Conservation (phyloP, 2,113 vertebrate species). For the Pituophis catenifer region DNA sequence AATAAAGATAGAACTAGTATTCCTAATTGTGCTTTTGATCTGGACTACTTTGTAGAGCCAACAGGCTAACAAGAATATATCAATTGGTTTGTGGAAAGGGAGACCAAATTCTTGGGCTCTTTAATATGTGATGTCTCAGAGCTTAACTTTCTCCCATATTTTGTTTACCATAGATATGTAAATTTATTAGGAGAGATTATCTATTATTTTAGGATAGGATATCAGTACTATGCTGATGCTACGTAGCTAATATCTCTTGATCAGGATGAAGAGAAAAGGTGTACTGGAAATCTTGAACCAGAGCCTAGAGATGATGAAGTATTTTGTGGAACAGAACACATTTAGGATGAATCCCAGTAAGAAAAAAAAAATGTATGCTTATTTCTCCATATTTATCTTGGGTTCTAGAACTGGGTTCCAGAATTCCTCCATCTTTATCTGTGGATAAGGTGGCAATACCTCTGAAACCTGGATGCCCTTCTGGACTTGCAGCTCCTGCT, state of each 20-base stretch:
- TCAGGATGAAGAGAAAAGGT: not conserved
- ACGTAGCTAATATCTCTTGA: not conserved
- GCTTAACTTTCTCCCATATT: not conserved
- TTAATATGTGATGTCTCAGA: not conserved
- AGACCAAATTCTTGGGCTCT: not conserved
- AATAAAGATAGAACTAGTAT: not conserved
- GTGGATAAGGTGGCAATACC: not conserved
- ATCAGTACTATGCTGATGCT: not conserved
- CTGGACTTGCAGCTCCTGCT: not conserved
- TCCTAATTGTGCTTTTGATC: not conserved
- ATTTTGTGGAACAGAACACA: not conserved
- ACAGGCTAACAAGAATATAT: not conserved
- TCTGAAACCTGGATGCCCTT: not conserved
- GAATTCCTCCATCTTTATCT: not conserved
- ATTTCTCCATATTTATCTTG: not conserved
- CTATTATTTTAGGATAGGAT: not conserved
- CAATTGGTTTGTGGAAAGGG: not conserved
- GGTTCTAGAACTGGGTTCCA: not conserved
- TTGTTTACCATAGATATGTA: not conserved
- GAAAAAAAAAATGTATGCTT: not conserved
- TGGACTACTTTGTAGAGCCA: not conserved
- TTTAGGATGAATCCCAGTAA: not conserved
- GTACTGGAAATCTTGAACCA: not conserved
- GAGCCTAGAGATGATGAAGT: not conserved
- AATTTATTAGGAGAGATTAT: not conserved